phyloP scores from a whole-genome alignment of 2,888 invertebrate genomes.

The Luffia ferchaultella region DNA sequence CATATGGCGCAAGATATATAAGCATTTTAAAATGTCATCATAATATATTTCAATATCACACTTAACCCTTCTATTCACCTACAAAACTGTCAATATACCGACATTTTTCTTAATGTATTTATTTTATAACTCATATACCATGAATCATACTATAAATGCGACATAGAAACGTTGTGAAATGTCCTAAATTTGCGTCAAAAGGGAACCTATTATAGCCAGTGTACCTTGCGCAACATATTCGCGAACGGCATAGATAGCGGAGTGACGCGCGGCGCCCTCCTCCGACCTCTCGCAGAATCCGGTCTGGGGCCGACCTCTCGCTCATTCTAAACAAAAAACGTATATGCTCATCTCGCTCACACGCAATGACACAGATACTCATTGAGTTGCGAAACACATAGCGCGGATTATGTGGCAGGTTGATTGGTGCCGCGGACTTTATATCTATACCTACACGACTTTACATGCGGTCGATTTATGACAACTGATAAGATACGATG shows the following conservation, averaged over 20 bases:
- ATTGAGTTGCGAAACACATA: conserved; percentile 52
- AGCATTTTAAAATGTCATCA: neutral
- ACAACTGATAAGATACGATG: too few species aligned
- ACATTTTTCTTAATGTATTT: neutral
- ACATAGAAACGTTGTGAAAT: neutral
- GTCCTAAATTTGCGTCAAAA: conserved; percentile 6
- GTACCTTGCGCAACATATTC: conserved; percentile 62
- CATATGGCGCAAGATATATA: neutral
- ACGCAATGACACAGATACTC: conserved; percentile 58
- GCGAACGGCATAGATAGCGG: conserved; percentile 56
- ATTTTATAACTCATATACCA: neutral
- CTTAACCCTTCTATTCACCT: neutral
- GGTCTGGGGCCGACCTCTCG: conserved; percentile 30
- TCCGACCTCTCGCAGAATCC: conserved; percentile 57
- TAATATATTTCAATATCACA: neutral
- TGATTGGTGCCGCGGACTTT: conserved; percentile 43
- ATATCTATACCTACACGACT: neutral
- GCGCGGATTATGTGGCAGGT: conserved; percentile 65
- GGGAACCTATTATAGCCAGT: conserved; percentile 47
- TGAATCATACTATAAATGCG: too few species aligned
- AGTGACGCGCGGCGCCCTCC: conserved; percentile 34
- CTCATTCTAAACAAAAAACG: conserved; percentile 16
- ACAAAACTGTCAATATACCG: neutral
- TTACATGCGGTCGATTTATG: neutral
- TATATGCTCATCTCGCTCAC: conserved; percentile 27